These are phyloP conservation scores for Okapia johnstoni DNA, from an alignment of 2,113 vertebrate species.

Conservation along the genomic window DNA sequence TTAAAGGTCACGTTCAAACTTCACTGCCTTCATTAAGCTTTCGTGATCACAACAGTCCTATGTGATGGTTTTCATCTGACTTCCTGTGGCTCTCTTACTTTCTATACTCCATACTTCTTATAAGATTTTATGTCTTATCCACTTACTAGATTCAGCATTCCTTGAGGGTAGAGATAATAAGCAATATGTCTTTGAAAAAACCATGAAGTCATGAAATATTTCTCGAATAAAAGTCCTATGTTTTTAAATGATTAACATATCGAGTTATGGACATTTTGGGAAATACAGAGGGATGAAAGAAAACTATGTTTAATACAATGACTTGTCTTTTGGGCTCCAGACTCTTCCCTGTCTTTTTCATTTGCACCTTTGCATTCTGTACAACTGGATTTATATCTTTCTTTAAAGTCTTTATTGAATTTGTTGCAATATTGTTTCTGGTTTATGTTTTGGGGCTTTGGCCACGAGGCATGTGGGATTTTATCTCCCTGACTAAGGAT, in stretches of 20 bases:
- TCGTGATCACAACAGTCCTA: not conserved
- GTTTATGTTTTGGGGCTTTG: not conserved
- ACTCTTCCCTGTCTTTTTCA: not conserved
- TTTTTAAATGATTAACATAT: not conserved
- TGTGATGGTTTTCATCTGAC: not conserved
- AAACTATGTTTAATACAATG: not conserved
- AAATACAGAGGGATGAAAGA: not conserved
- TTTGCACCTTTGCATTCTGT: not conserved
- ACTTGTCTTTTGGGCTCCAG: not conserved
- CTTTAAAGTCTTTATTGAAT: not conserved
- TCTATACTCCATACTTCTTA: not conserved
- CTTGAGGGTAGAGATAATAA: not conserved
- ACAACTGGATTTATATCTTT: not conserved
- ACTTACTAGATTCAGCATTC: not conserved
- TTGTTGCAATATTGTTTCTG: not conserved
- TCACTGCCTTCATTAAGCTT: not conserved
- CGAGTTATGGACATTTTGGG: not conserved
- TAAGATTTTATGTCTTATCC: not conserved
- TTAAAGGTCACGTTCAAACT: not conserved
- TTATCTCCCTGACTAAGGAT: not conserved
- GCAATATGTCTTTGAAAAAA: not conserved
- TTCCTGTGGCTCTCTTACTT: not conserved
- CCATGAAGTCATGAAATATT: not conserved
- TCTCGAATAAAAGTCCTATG: not conserved
- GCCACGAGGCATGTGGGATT: not conserved